These are phyloP conservation scores for Eumeta japonica DNA, from an alignment of 1,140 invertebrate genomes.

Conservation along the genomic window DNA sequence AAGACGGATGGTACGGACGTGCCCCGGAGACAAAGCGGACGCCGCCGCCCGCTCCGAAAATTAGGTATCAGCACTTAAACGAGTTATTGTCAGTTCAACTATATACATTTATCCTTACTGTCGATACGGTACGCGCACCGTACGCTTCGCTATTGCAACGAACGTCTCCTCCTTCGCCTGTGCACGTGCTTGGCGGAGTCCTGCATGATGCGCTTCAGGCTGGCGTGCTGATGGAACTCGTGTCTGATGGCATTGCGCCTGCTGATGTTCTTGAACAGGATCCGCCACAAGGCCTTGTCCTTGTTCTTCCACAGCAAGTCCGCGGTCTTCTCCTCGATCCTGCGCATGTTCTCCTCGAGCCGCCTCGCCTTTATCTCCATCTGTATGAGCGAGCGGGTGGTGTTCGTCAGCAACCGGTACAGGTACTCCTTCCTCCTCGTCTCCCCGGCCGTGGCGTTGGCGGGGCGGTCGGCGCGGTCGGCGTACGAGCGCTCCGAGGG, in stretches of 20 bases:
- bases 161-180: constrained; percentile 64
- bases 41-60: background rate
- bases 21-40: constrained; percentile 7
- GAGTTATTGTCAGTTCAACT: constrained; percentile 25
- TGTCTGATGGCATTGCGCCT: constrained; percentile 52
- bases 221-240: constrained; percentile 52
- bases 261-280: constrained; percentile 56
- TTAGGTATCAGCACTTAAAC: constrained; percentile 8
- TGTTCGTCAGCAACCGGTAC: constrained; percentile 53
- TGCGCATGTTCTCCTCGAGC: constrained; percentile 57
- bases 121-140: no score
- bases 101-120: no score
- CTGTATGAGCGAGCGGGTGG: constrained; percentile 55
- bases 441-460: constrained; percentile 36
- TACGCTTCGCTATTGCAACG: no score
- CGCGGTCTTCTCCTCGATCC: constrained; percentile 56
- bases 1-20: constrained; percentile 22
- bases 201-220: constrained; percentile 46
- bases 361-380: constrained; percentile 58
- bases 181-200: constrained; percentile 69
- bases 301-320: constrained; percentile 59
- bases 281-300: constrained; percentile 54
- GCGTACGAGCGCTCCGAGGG: constrained; percentile 21
- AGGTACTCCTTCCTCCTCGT: constrained; percentile 48
- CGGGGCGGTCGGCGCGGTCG: constrained; percentile 31